Evolutionary conservation across 2,797 vertebrate species (phyloP).

Genomic region (Sebastes ruberrimus): DNA sequence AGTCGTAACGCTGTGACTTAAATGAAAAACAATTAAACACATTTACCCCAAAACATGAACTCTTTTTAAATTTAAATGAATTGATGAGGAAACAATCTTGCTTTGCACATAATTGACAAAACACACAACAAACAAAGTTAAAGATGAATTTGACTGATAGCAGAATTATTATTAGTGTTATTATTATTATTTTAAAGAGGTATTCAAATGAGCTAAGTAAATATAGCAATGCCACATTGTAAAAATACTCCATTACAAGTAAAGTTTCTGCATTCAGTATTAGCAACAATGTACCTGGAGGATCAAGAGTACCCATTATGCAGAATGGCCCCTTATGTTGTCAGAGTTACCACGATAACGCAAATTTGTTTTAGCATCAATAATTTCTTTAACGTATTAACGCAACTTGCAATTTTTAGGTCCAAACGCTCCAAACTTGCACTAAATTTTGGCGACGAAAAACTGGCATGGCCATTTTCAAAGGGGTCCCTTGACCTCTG

Average conservation of each 20-base stretch:
- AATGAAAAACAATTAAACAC: slow-evolving; percentile 5
- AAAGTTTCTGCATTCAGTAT: too few relatives aligned
- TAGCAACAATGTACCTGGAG: not conserved
- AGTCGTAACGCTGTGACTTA: not conserved
- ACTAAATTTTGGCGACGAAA: accelerated
- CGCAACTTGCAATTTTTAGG: too few relatives aligned
- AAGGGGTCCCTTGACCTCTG: too few relatives aligned
- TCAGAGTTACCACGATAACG: too few relatives aligned
- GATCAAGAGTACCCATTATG: not conserved
- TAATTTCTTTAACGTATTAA: too few relatives aligned
- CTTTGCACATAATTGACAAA: not conserved
- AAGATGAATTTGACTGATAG: not conserved
- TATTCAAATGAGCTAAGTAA: not conserved
- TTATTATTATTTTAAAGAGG: not conserved
- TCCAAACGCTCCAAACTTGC: too few relatives aligned
- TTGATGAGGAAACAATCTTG: not conserved
- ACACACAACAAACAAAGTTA: not conserved
- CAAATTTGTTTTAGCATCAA: too few relatives aligned
- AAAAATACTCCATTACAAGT: not conserved
- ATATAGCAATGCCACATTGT: not conserved
- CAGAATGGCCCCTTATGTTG: too few relatives aligned
- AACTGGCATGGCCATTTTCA: too few relatives aligned
- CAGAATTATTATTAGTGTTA: not conserved
- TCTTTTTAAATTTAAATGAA: not conserved
- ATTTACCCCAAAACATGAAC: not conserved